Conservation (phyloP, 2,797 vertebrate genomes). For the Coranthus polyacanthus region DNA sequence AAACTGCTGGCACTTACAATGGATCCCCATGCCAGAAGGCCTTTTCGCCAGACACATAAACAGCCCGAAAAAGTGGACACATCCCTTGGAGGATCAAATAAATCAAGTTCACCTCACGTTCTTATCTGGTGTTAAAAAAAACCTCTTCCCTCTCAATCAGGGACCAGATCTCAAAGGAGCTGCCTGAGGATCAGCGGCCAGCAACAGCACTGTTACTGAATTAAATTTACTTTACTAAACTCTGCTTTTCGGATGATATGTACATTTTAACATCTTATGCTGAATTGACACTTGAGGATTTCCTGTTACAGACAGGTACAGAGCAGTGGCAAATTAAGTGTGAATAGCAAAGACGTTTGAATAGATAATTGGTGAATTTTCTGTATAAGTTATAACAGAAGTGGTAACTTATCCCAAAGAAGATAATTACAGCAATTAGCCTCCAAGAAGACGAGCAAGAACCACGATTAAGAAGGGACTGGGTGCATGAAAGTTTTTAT, state of each 20-base stretch:
- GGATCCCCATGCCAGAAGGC: slow-evolving; percentile 44
- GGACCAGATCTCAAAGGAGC: slow-evolving; percentile 14
- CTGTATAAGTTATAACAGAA: too few relatives aligned
- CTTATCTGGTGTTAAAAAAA: slow-evolving; percentile 54
- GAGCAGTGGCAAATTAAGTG: too few relatives aligned
- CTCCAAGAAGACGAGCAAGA: too few relatives aligned
- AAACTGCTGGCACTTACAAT: slow-evolving; percentile 46
- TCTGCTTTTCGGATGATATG: neutral
- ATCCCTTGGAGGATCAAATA: slow-evolving; percentile 50
- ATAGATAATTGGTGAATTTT: too few relatives aligned
- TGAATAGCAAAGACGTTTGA: too few relatives aligned
- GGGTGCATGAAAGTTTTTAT: too few relatives aligned
- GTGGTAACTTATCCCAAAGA: too few relatives aligned
- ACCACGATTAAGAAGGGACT: too few relatives aligned
- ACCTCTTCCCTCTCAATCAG: slow-evolving; percentile 43
- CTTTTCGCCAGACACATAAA: slow-evolving; percentile 52
- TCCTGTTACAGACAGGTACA: too few relatives aligned
- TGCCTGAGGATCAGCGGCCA: neutral
- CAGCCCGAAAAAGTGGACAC: slow-evolving; percentile 44
- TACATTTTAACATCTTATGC: too few relatives aligned
- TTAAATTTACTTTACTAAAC: slow-evolving; percentile 23
- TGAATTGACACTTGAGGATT: too few relatives aligned
- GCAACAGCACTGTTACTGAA: slow-evolving; percentile 7
- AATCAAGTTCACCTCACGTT: slow-evolving; percentile 49
- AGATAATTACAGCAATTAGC: too few relatives aligned